Evolutionary conservation across 2,888 invertebrate species (phyloP).

Genomic region (Ennomos fuscantarius): DNA sequence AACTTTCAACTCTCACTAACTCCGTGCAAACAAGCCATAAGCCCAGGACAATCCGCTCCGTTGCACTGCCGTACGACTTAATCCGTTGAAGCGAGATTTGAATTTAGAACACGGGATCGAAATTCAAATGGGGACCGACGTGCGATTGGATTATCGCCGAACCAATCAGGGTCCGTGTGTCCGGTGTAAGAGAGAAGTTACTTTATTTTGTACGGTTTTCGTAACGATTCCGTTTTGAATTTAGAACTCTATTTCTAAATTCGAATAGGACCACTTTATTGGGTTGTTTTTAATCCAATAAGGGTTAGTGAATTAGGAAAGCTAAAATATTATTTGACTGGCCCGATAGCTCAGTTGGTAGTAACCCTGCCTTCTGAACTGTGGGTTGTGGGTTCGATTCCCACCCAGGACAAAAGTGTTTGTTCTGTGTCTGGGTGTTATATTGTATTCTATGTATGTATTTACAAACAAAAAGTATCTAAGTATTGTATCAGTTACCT

Average conservation of each 20-base stretch:
- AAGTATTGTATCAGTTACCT: no score
- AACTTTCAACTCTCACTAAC: slow-evolving; percentile 23
- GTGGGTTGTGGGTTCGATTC: no score
- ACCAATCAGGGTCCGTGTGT: slow-evolving; percentile 31
- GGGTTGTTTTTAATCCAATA: background rate
- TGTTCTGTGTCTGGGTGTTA: no score
- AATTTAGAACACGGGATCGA: slow-evolving; percentile 46
- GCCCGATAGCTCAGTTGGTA: no score
- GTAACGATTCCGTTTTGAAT: slow-evolving; percentile 2
- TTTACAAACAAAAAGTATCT: no score
- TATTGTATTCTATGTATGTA: no score
- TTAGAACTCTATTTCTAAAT: slow-evolving; percentile 5
- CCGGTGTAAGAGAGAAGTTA: slow-evolving; percentile 19
- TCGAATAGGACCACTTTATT: background rate
- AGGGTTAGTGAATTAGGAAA: background rate
- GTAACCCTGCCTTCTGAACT: no score
- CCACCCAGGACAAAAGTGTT: no score
- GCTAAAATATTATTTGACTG: background rate
- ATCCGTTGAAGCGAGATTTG: slow-evolving; percentile 42
- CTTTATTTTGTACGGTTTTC: slow-evolving; percentile 12
- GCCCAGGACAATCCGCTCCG: slow-evolving; percentile 35
- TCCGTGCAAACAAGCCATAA: slow-evolving; percentile 36
- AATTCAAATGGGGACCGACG: slow-evolving; percentile 47
- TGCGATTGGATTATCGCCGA: slow-evolving; percentile 44
- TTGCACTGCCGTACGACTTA: slow-evolving; percentile 27